Conservation (phyloP, 2,113 vertebrate genomes). For the Erythrocercus mccallii region DNA sequence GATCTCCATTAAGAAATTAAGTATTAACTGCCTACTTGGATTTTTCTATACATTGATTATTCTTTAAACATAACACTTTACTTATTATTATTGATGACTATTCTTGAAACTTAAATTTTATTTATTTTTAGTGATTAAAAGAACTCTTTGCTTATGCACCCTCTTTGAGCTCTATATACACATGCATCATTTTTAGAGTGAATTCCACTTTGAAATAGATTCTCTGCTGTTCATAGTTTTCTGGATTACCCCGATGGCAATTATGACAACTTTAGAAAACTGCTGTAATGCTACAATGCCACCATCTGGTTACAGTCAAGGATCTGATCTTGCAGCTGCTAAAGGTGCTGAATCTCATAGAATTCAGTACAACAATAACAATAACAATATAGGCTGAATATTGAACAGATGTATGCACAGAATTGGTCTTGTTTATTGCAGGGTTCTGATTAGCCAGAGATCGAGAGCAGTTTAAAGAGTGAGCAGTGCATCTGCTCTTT, state of each 20-base stretch:
- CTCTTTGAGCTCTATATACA: not conserved
- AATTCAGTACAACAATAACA: not conserved
- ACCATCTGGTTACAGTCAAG: conserved; percentile 61
- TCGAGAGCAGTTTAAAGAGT: not conserved
- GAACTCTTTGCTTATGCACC: not conserved
- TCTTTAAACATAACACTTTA: not conserved
- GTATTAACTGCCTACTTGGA: not conserved
- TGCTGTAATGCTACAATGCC: conserved; percentile 59
- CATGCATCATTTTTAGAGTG: not conserved
- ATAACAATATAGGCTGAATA: not conserved
- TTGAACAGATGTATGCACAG: not conserved
- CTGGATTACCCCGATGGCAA: not conserved
- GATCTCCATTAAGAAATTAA: not conserved
- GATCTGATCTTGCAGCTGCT: conserved; percentile 4
- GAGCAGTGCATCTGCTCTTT: not conserved
- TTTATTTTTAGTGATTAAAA: not conserved
- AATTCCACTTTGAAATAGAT: not conserved
- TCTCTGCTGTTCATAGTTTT: not conserved
- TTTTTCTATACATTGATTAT: not conserved
- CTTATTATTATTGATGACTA: not conserved
- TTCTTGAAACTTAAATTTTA: not conserved
- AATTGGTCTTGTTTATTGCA: not conserved
- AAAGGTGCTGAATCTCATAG: not conserved
- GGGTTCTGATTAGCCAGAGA: conserved; percentile 3
- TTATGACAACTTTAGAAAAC: not conserved